Conservation (phyloP, 1,140 invertebrate genomes). For the Diabrotica virgifera region DNA sequence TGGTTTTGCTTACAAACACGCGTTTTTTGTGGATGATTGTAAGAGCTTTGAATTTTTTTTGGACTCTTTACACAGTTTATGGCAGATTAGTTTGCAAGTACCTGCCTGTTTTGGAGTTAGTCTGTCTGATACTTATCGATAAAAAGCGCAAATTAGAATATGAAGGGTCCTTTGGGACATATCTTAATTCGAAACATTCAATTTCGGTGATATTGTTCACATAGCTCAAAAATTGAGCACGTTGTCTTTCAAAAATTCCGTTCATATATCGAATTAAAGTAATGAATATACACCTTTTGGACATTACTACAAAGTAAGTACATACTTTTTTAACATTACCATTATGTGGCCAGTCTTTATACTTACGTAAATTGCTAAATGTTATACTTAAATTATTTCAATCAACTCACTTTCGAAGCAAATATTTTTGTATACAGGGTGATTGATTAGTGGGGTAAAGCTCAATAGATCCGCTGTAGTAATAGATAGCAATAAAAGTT, state of each 20-base stretch:
- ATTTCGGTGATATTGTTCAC: slow-evolving; percentile 9
- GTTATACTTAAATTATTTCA: no score
- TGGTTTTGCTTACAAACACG: slow-evolving; percentile 29
- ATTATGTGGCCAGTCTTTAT: slow-evolving; percentile 8
- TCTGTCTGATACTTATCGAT: slow-evolving; percentile 35
- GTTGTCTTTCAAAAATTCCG: slow-evolving; percentile 40
- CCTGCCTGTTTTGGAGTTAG: slow-evolving; percentile 18
- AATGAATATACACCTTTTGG: slow-evolving; percentile 21
- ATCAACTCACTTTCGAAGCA: no score
- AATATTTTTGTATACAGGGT: no score
- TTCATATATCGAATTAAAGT: slow-evolving; percentile 32
- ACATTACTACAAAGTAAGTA: slow-evolving; percentile 19
- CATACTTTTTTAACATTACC: slow-evolving; percentile 26
- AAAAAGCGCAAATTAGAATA: slow-evolving; percentile 34
- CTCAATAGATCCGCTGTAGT: no score
- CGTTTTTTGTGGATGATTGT: slow-evolving; percentile 26
- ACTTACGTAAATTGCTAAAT: not conserved
- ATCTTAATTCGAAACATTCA: slow-evolving; percentile 7
- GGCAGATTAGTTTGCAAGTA: slow-evolving; percentile 15
- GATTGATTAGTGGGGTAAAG: no score
- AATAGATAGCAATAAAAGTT: no score
- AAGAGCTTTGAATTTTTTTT: slow-evolving; percentile 30
- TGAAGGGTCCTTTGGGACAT: slow-evolving; percentile 30
- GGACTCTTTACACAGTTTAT: slow-evolving; percentile 21
- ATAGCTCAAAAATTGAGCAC: slow-evolving; percentile 36